Evolutionary conservation across 2,888 invertebrate species (phyloP).

Genomic region (Dasypogon diadema): DNA sequence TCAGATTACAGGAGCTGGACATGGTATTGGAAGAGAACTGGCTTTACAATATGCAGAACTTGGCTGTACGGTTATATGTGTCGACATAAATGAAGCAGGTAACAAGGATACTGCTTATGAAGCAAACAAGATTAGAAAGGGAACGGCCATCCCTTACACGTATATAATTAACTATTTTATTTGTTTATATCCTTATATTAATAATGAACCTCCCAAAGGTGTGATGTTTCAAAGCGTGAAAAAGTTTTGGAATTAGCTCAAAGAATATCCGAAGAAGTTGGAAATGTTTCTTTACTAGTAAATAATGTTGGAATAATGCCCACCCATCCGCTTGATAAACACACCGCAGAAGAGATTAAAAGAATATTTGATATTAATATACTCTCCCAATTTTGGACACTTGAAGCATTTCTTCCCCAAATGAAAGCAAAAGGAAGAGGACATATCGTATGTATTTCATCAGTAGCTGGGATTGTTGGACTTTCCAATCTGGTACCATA

Average conservation of each 20-base stretch:
- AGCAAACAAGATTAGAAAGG: slow-evolving; percentile 66
- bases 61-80: slow-evolving; percentile 80
- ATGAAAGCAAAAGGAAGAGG: slow-evolving; percentile 82
- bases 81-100: slow-evolving; percentile 79
- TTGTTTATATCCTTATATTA: slow-evolving; percentile 52
- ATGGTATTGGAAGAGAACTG: slow-evolving; percentile 85
- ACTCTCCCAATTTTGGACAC: slow-evolving; percentile 81
- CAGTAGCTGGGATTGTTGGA: slow-evolving; percentile 82
- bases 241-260: slow-evolving; percentile 76
- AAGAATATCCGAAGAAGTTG: slow-evolving; percentile 77
- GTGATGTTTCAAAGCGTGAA: slow-evolving; percentile 81
- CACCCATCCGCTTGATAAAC: slow-evolving; percentile 76
- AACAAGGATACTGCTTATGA: slow-evolving; percentile 77
- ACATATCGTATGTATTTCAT: slow-evolving; percentile 81
- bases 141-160: slow-evolving; percentile 68
- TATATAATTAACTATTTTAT: slow-evolving; percentile 60
- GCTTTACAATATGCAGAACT: slow-evolving; percentile 78
- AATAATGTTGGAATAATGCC: slow-evolving; percentile 93
- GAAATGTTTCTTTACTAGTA: slow-evolving; percentile 81
- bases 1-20: slow-evolving; percentile 87
- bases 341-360: slow-evolving; percentile 77
- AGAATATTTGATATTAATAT: slow-evolving; percentile 82
- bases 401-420: slow-evolving; percentile 81
- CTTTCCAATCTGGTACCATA: slow-evolving; percentile 84
- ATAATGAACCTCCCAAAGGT: slow-evolving; percentile 68